A percentile compares a stretch with the other conserved stretches of the same genome.
phyloP scores from a whole-genome alignment of 2,113 vertebrate genomes.

The Mugil cephalus region DNA sequence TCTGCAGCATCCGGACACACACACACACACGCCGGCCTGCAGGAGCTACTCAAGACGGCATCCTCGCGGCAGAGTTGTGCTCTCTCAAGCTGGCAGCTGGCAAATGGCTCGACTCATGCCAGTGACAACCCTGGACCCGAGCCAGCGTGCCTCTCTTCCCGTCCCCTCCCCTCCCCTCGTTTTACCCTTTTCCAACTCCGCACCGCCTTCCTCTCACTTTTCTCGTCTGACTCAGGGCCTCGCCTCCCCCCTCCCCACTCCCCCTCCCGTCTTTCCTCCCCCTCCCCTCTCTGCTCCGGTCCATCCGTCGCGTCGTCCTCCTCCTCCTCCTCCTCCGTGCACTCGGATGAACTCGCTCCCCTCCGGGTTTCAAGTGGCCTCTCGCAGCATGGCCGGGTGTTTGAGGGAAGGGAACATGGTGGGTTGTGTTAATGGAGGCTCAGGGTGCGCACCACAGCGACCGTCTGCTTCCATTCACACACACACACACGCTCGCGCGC shows the following conservation, averaged over 20 bases:
- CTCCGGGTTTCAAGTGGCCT: slow-evolving; percentile 54
- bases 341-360: slow-evolving; percentile 53
- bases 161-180: slow-evolving; percentile 21
- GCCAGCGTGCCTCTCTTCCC: slow-evolving; percentile 53
- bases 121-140: slow-evolving; percentile 65
- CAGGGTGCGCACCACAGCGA: slow-evolving; percentile 48
- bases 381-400: slow-evolving; percentile 52
- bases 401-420: slow-evolving; percentile 44
- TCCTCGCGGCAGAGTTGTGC: slow-evolving; percentile 65
- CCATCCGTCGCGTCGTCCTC: slow-evolving; percentile 31
- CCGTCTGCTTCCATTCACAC: slow-evolving; percentile 53
- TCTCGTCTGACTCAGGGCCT: slow-evolving; percentile 27
- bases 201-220: slow-evolving; percentile 10
- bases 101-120: slow-evolving; percentile 59
- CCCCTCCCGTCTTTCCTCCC: slow-evolving; percentile 3
- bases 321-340: slow-evolving; percentile 38
- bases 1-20: slow-evolving; percentile 31
- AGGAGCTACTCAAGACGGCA: slow-evolving; percentile 32
- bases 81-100: slow-evolving; percentile 75
- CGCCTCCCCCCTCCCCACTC: neutral
- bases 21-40: slow-evolving; percentile 39
- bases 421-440: slow-evolving; percentile 70
- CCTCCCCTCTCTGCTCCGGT: neutral
- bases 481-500: slow-evolving; percentile 36
- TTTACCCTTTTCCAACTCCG: slow-evolving; percentile 3